A percentile compares a stretch with the other conserved stretches of the same genome.
These are phyloP conservation scores for Merops nubicus DNA, from an alignment of 2,113 vertebrate genomes.

Conservation along the genomic window DNA sequence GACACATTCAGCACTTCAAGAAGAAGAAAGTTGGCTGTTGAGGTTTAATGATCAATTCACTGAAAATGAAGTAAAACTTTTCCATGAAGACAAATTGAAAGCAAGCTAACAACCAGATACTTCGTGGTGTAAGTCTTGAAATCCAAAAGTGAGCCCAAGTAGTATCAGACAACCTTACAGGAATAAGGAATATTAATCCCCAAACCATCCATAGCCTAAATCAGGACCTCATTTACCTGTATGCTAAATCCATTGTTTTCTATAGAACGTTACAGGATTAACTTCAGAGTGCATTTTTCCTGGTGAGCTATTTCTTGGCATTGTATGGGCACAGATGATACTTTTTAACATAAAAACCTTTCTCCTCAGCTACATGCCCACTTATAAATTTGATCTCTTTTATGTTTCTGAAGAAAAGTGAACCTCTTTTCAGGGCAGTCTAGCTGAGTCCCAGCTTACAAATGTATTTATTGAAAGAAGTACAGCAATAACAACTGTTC, in stretches of 20 bases:
- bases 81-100: background rate
- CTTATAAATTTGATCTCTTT: background rate
- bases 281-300: background rate
- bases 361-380: background rate
- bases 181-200: background rate
- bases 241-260: background rate
- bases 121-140: background rate
- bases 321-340: background rate
- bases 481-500: constrained; percentile 34
- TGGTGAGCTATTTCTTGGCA: background rate
- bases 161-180: background rate
- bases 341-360: background rate
- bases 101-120: background rate
- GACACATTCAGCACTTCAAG: background rate
- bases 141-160: background rate
- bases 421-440: background rate
- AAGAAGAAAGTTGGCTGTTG: background rate
- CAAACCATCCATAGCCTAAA: background rate
- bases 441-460: background rate
- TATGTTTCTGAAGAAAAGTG: background rate
- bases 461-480: constrained; percentile 46
- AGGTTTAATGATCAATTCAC: background rate
- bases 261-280: background rate
- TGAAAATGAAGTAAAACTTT: constrained; percentile 2
- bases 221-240: background rate